Conservation (phyloP, 2,113 vertebrate species). For the Rana temporaria region DNA sequence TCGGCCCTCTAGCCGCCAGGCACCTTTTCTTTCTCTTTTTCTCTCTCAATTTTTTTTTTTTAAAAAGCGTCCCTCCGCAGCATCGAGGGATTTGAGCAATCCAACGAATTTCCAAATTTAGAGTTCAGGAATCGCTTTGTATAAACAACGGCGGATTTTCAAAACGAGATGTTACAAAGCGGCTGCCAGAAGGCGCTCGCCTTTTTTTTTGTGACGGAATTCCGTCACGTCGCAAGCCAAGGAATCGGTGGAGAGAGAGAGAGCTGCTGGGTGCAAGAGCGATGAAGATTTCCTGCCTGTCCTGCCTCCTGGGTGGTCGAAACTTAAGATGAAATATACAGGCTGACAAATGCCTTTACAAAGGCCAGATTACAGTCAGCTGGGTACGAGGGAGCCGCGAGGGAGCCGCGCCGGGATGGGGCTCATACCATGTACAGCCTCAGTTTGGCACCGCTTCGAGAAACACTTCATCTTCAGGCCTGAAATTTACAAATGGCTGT, state of each 20-base stretch:
- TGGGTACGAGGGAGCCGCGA: slow-evolving; percentile 73
- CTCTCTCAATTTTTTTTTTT: too few relatives aligned
- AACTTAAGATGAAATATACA: slow-evolving; percentile 82
- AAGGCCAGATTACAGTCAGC: slow-evolving; percentile 88
- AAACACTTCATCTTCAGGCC: slow-evolving; percentile 67
- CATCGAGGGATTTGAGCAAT: slow-evolving; percentile 69
- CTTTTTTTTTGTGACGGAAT: slow-evolving; percentile 70
- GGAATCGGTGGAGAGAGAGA: slow-evolving; percentile 70
- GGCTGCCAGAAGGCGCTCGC: slow-evolving; percentile 72
- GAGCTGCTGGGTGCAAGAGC: slow-evolving; percentile 70
- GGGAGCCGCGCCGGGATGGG: slow-evolving; percentile 71
- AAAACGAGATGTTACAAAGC: slow-evolving; percentile 72
- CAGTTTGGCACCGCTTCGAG: slow-evolving; percentile 67
- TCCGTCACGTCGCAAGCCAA: slow-evolving; percentile 77
- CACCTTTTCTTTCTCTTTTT: neutral
- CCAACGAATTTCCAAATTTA: slow-evolving; percentile 82
- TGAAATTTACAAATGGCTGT: slow-evolving; percentile 68
- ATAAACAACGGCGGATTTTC: slow-evolving; percentile 83
- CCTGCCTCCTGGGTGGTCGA: slow-evolving; percentile 90
- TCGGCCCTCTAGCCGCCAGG: neutral
- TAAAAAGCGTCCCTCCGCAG: slow-evolving; percentile 10
- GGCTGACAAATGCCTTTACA: slow-evolving; percentile 91
- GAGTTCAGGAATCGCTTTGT: slow-evolving; percentile 77
- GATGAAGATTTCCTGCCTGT: slow-evolving; percentile 79
- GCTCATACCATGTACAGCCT: slow-evolving; percentile 75